phyloP scores from a whole-genome alignment of 2,888 invertebrate species.

The Agrilus cyanescens region DNA sequence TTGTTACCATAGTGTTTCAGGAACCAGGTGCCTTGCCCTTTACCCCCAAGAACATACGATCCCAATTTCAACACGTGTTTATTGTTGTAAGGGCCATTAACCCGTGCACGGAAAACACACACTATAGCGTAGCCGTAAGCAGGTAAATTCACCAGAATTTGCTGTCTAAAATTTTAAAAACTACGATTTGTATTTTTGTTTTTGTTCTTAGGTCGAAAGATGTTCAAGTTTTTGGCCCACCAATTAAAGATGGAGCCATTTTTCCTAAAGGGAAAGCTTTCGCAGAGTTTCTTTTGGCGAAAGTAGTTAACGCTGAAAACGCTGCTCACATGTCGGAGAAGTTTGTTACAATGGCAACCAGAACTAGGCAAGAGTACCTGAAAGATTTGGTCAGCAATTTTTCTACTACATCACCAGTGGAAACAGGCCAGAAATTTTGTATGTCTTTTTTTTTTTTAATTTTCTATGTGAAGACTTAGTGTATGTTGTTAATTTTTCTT shows the following conservation, averaged over 20 bases:
- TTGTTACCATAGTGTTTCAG: slow-evolving; percentile 91
- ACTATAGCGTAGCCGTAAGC: slow-evolving; percentile 53
- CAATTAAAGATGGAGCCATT: slow-evolving; percentile 73
- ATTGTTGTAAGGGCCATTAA: slow-evolving; percentile 81
- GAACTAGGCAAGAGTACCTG: slow-evolving; percentile 89
- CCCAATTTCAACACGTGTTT: slow-evolving; percentile 97
- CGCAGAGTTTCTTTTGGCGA: slow-evolving; percentile 87
- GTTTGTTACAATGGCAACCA: slow-evolving; percentile 92
- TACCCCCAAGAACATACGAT: slow-evolving; percentile 86
- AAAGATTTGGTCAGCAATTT: slow-evolving; percentile 84
- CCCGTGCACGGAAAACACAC: slow-evolving; percentile 83
- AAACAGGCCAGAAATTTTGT: slow-evolving; percentile 80
- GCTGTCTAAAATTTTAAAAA: not conserved
- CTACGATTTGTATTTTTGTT: not conserved
- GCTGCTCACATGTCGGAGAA: slow-evolving; percentile 93
- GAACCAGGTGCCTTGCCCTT: slow-evolving; percentile 88
- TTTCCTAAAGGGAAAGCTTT: slow-evolving; percentile 87
- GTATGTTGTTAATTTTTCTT: slow-evolving; percentile 24
- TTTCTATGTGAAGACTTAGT: not conserved
- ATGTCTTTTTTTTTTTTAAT: slow-evolving; percentile 33
- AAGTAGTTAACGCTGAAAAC: slow-evolving; percentile 94
- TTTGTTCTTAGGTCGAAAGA: slow-evolving; percentile 65
- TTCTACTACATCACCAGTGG: slow-evolving; percentile 67
- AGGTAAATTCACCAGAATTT: slow-evolving; percentile 6
- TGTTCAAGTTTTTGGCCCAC: slow-evolving; percentile 94